These are phyloP conservation scores for Crocallis elinguaria DNA, from an alignment of 2,888 invertebrate species.

Conservation along the genomic window DNA sequence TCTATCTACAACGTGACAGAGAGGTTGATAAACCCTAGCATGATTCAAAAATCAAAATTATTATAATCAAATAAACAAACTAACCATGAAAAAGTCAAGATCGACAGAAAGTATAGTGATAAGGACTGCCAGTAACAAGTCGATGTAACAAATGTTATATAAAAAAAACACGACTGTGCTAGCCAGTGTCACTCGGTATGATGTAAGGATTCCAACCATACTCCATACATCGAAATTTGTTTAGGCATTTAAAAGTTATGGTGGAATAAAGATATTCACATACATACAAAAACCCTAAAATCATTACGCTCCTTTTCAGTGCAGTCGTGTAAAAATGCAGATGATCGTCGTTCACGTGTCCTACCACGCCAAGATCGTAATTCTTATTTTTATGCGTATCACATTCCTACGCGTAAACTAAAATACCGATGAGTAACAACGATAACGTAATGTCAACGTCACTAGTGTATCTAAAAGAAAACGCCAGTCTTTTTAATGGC, in stretches of 20 bases:
- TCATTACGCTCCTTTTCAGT: too few species aligned
- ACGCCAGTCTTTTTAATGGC: neutral
- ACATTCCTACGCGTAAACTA: slow-evolving; percentile 24
- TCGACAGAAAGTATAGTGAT: slow-evolving; percentile 15
- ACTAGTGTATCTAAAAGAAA: neutral
- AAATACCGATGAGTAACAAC: slow-evolving; percentile 23
- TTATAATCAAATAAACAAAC: neutral
- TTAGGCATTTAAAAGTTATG: too few species aligned
- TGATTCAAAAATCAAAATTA: slow-evolving; percentile 6
- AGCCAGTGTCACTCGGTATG: too few species aligned
- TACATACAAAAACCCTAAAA: too few species aligned
- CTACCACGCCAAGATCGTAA: slow-evolving; percentile 15
- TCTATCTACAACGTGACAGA: neutral
- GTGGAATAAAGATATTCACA: too few species aligned
- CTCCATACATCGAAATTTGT: too few species aligned
- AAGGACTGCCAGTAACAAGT: slow-evolving; percentile 14
- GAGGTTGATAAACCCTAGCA: neutral
- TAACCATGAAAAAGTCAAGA: slow-evolving; percentile 7
- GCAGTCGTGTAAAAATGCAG: slow-evolving; percentile 10
- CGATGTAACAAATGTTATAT: too few species aligned
- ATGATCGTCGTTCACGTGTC: slow-evolving; percentile 6
- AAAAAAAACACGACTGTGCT: too few species aligned
- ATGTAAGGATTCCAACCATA: too few species aligned
- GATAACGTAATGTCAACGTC: slow-evolving; percentile 24
- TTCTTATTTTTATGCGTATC: slow-evolving; percentile 19